Evolutionary conservation across 2,113 vertebrate species (phyloP).

Genomic region (Poeciliopsis prolifica): DNA sequence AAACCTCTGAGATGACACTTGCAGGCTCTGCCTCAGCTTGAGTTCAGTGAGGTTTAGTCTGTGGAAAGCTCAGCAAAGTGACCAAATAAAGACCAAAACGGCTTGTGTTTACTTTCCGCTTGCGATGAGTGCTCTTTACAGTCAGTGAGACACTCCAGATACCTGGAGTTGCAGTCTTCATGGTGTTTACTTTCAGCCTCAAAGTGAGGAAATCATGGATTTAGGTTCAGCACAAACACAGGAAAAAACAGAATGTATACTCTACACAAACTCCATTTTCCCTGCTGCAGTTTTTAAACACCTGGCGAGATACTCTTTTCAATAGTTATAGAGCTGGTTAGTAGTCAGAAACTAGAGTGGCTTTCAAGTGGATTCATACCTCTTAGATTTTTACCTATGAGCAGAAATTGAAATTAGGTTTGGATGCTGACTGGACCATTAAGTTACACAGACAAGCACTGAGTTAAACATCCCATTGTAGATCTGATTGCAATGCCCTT

Average conservation of each 20-base stretch:
- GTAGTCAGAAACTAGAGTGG: not conserved
- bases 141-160: conserved; percentile 66
- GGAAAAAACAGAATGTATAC: conserved; percentile 35
- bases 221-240: conserved; percentile 68
- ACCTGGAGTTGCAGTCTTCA: conserved; percentile 55
- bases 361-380: not conserved
- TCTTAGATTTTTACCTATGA: not conserved
- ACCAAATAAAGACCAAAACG: conserved; percentile 76
- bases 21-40: not conserved
- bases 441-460: too few species aligned
- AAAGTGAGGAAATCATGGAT: conserved; percentile 57
- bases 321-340: not conserved
- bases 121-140: conserved; percentile 46
- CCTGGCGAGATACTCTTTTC: not conserved
- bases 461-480: too few species aligned
- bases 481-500: not conserved
- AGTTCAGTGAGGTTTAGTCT: conserved; percentile 44
- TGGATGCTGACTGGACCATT: not conserved
- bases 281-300: conserved; percentile 27
- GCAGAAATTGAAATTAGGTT: too few species aligned
- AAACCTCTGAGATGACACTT: conserved; percentile 9
- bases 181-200: conserved; percentile 64
- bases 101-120: conserved; percentile 58
- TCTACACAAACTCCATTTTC: conserved; percentile 40
- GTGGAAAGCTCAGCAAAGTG: conserved; percentile 64